These are phyloP conservation scores for Limanda limanda DNA, from an alignment of 2,113 vertebrate genomes.

Conservation along the genomic window DNA sequence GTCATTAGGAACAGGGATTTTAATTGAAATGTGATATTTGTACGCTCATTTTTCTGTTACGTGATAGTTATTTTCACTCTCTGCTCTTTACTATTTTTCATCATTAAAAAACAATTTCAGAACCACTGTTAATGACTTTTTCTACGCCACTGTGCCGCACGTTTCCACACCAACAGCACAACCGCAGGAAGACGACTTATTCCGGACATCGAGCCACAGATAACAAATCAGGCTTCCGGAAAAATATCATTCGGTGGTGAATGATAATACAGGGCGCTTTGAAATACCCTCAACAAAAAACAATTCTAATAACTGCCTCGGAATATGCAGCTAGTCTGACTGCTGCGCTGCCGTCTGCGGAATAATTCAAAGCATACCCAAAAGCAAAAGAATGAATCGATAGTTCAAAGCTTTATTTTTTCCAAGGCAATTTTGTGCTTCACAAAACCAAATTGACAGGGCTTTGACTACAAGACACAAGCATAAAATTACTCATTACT, in stretches of 20 bases:
- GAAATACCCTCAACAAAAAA: conserved; percentile 50
- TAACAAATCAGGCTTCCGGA: conserved; percentile 15
- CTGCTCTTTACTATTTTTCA: not conserved
- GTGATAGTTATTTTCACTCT: not conserved
- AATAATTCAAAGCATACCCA: conserved; percentile 67
- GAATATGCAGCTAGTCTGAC: conserved; percentile 50
- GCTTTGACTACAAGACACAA: conserved; percentile 57
- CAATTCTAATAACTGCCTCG: conserved; percentile 35
- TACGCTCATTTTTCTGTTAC: not conserved
- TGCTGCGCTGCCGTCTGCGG: conserved; percentile 40
- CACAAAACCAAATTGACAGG: conserved; percentile 59
- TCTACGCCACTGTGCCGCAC: not conserved
- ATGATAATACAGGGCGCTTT: conserved; percentile 27
- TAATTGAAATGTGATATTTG: too few species aligned
- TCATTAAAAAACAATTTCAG: not conserved
- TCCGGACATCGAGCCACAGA: conserved; percentile 29
- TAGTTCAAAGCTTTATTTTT: conserved; percentile 73
- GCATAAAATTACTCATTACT: conserved; percentile 63
- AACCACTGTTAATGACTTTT: not conserved
- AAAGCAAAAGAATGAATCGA: conserved; percentile 68
- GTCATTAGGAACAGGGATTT: not conserved
- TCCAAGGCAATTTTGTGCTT: conserved; percentile 68
- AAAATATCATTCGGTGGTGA: conserved; percentile 40
- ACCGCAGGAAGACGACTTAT: conserved; percentile 10
- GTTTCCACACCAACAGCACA: not conserved